Evolutionary conservation across 2,113 vertebrate species (phyloP).

Genomic region (Collichthys lucidus): DNA sequence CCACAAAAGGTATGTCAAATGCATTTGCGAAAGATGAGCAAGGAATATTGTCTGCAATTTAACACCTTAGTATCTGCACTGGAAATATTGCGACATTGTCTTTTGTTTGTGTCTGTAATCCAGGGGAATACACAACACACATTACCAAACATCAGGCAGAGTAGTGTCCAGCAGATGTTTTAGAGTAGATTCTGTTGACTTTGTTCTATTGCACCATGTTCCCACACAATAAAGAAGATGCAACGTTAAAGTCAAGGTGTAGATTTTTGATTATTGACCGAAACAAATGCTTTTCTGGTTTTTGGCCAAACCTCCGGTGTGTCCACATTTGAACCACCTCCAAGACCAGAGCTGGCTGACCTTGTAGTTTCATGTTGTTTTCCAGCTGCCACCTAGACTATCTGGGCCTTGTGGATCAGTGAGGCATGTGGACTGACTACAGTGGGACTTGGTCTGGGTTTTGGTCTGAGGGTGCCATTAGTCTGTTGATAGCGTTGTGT

Average conservation of each 20-base stretch:
- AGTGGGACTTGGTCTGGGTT: slow-evolving; percentile 61
- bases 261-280: background rate
- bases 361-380: background rate
- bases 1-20: background rate
- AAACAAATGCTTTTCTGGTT: background rate
- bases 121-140: background rate
- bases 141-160: background rate
- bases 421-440: slow-evolving; percentile 77
- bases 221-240: slow-evolving; percentile 21
- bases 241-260: background rate
- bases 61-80: slow-evolving; percentile 1
- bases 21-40: background rate
- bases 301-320: background rate
- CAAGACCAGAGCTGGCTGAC: background rate
- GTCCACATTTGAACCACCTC: background rate
- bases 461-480: slow-evolving; percentile 87
- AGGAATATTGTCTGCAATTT: background rate
- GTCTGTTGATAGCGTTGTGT: slow-evolving; percentile 85
- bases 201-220: slow-evolving; percentile 26
- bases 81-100: slow-evolving; percentile 12
- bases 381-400: slow-evolving; percentile 82
- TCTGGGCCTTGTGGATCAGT: slow-evolving; percentile 91
- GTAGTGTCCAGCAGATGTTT: background rate
- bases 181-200: background rate
- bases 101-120: slow-evolving; percentile 21